Percentiles rank a stretch among this genome's conserved stretches.
These are phyloP conservation scores for Tetragnatha montana DNA, from an alignment of 2,888 invertebrate genomes.

Conservation along the genomic window DNA sequence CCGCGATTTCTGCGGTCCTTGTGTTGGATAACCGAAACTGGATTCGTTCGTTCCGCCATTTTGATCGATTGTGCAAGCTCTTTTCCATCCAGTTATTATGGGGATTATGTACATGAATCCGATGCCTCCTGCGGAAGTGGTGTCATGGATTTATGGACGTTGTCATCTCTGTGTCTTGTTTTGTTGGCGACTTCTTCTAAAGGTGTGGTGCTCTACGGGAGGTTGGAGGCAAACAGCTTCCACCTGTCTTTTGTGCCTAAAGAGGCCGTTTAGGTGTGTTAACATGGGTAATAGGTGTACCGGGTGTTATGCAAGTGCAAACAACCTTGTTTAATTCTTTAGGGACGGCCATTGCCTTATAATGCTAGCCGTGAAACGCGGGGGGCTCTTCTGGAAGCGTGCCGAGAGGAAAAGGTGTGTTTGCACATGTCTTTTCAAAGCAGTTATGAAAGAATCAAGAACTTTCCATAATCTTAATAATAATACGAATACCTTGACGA, in stretches of 20 bases:
- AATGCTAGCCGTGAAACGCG: too few species aligned
- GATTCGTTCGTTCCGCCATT: slow-evolving; percentile 65
- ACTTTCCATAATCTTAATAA: too few species aligned
- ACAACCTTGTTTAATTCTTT: neutral
- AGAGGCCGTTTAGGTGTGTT: neutral
- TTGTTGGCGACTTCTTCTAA: neutral
- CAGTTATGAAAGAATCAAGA: too few species aligned
- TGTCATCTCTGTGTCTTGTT: slow-evolving; percentile 19
- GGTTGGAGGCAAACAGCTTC: neutral
- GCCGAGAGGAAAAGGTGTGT: too few species aligned
- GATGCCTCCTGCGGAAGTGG: slow-evolving; percentile 56
- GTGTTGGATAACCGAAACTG: slow-evolving; percentile 52
- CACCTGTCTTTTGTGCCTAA: neutral
- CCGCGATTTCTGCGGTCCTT: slow-evolving; percentile 60
- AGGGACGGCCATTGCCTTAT: too few species aligned
- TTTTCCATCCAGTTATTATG: slow-evolving; percentile 53
- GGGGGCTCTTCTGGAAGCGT: too few species aligned
- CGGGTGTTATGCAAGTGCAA: neutral
- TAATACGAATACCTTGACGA: too few species aligned
- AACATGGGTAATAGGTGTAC: neutral
- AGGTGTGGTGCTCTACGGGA: neutral
- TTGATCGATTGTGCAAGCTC: slow-evolving; percentile 59
- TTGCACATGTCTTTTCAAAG: too few species aligned
- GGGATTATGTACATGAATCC: slow-evolving; percentile 36
- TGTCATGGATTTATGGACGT: slow-evolving; percentile 33